Percentiles rank a stretch among this genome's conserved stretches.
phyloP scores from a whole-genome alignment of 1,140 invertebrate species.

The Sinella curviseta region DNA sequence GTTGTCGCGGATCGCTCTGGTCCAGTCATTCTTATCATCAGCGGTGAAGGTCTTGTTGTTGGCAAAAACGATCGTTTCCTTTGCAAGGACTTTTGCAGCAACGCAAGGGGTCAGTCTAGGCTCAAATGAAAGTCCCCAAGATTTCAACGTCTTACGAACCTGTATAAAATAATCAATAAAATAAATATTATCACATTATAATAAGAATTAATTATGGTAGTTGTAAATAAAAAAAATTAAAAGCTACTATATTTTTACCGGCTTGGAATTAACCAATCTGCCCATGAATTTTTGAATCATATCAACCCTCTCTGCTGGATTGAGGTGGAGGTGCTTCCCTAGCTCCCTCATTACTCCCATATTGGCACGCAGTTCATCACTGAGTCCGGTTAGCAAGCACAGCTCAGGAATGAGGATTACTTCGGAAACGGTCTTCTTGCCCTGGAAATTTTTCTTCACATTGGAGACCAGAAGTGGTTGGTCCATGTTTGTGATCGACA shows the following conservation, averaged over 20 bases:
- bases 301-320: conserved; percentile 53
- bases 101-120: conserved; percentile 44
- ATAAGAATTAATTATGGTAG: no score
- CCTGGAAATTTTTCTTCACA: conserved; percentile 42
- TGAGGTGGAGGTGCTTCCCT: conserved; percentile 53
- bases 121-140: conserved; percentile 79
- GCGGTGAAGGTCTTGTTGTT: background rate
- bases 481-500: conserved; percentile 16
- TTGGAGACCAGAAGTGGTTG: conserved; percentile 40
- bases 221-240: no score
- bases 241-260: background rate
- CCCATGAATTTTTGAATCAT: conserved; percentile 47
- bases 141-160: conserved; percentile 56
- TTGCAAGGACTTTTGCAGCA: background rate
- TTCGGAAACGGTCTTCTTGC: conserved; percentile 59
- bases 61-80: conserved; percentile 24
- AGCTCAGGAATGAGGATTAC: conserved; percentile 51
- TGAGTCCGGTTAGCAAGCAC: conserved; percentile 54
- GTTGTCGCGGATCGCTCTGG: conserved; percentile 33
- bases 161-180: background rate
- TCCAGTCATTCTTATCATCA: conserved; percentile 42
- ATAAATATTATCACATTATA: background rate
- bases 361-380: conserved; percentile 50
- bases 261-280: conserved; percentile 38
- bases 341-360: conserved; percentile 51